These are phyloP conservation scores for Drosophila koepferae DNA, from an alignment of 2,888 invertebrate species.

Conservation along the genomic window DNA sequence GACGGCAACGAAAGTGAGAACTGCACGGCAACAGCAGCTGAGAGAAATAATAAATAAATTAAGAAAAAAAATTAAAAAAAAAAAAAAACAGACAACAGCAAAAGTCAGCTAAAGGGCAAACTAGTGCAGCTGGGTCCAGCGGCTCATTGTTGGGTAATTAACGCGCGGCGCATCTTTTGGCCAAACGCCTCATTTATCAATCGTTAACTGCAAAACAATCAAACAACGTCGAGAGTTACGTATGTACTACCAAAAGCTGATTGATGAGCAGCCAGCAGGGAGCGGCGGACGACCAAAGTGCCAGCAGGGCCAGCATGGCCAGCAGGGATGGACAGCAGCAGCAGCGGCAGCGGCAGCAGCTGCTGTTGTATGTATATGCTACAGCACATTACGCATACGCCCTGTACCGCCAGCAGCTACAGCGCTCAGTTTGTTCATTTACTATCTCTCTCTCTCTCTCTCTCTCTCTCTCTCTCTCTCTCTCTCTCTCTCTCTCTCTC, in stretches of 20 bases:
- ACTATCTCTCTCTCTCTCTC: neutral
- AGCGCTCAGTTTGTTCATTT: constrained; percentile 10
- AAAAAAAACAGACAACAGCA: neutral
- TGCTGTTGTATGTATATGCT: constrained; percentile 22
- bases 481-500: neutral
- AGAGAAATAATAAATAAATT: neutral
- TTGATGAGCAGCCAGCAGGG: constrained; percentile 28
- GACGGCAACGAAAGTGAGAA: constrained; percentile 69
- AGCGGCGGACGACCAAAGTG: neutral
- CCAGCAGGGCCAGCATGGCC: neutral
- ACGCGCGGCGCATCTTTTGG: constrained; percentile 37
- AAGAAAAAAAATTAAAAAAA: constrained; percentile 3
- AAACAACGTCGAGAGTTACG: constrained; percentile 19
- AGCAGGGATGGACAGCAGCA: neutral
- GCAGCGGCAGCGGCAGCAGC: neutral
- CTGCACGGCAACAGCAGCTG: constrained; percentile 26
- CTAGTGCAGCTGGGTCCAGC: constrained; percentile 34
- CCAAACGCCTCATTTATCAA: constrained; percentile 63
- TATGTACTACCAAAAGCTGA: constrained; percentile 17
- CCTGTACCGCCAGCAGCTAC: constrained; percentile 12
- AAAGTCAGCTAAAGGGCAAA: constrained; percentile 45
- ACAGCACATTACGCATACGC: constrained; percentile 49
- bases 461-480: neutral
- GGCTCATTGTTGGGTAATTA: constrained; percentile 52
- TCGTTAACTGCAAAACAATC: constrained; percentile 57